Conservation (phyloP, 2,888 invertebrate species). For the Silvanus unidentatus region DNA sequence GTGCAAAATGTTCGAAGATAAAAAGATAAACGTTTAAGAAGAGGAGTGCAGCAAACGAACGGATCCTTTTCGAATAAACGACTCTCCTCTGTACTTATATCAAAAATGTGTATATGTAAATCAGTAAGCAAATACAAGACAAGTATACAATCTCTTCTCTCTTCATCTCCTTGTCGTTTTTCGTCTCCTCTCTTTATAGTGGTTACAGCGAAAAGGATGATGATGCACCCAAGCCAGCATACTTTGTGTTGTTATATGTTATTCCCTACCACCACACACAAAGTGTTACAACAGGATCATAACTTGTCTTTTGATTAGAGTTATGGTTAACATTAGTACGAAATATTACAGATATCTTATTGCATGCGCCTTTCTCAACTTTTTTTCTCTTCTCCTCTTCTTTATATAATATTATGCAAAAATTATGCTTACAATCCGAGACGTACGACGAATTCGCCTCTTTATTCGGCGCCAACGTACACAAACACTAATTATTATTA, state of each 20-base stretch:
- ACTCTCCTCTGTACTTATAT: too few species aligned
- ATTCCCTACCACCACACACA: slow-evolving; percentile 36
- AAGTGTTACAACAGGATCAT: slow-evolving; percentile 37
- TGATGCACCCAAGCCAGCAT: too few species aligned
- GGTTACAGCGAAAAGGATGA: too few species aligned
- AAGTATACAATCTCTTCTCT: slow-evolving; percentile 20
- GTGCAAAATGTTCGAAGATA: too few species aligned
- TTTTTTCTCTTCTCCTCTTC: too few species aligned
- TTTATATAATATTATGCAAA: too few species aligned
- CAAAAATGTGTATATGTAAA: slow-evolving; percentile 29
- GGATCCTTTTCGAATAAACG: too few species aligned
- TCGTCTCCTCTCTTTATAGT: too few species aligned
- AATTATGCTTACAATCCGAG: too few species aligned
- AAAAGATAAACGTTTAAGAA: too few species aligned
- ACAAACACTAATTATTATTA: too few species aligned
- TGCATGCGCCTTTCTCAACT: slow-evolving; percentile 30
- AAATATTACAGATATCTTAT: slow-evolving; percentile 41
- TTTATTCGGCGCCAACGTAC: neutral
- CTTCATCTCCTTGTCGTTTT: neutral
- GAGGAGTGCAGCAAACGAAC: too few species aligned
- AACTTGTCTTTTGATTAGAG: slow-evolving; percentile 35
- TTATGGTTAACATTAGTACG: slow-evolving; percentile 41
- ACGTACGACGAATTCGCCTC: neutral
- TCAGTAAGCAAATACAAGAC: slow-evolving; percentile 31
- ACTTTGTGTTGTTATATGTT: slow-evolving; percentile 10